Percentiles rank a stretch among this genome's conserved stretches.
These are phyloP conservation scores for Eilema caniola DNA, from an alignment of 2,888 invertebrate species.

Conservation along the genomic window DNA sequence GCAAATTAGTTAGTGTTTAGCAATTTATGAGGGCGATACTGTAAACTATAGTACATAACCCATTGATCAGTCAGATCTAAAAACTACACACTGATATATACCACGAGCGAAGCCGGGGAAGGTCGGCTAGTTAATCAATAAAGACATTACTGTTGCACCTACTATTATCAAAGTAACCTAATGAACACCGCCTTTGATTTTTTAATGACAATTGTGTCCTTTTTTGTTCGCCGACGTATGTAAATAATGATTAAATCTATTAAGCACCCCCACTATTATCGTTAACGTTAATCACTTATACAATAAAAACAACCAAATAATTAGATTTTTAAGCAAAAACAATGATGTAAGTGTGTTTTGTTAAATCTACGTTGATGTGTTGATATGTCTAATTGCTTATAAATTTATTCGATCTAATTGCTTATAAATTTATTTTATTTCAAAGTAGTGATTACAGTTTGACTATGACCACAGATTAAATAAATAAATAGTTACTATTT, in stretches of 20 bases:
- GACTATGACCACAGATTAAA: background rate
- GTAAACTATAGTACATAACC: no score
- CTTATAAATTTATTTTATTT: no score
- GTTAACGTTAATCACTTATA: constrained; percentile 34
- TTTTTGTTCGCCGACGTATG: constrained; percentile 36
- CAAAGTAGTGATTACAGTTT: no score
- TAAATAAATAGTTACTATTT: no score
- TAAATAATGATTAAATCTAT: constrained; percentile 33
- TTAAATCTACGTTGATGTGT: background rate
- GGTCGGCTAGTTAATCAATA: background rate
- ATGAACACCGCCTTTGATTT: constrained; percentile 33
- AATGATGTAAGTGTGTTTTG: background rate
- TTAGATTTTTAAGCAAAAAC: constrained; percentile 26
- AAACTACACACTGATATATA: no score
- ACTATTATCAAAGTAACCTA: constrained; percentile 23
- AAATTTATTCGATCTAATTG: no score
- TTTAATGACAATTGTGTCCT: constrained; percentile 36
- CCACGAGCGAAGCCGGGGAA: no score
- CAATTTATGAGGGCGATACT: background rate
- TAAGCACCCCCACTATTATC: constrained; percentile 36
- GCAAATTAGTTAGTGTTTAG: background rate
- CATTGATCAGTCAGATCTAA: no score
- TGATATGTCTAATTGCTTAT: background rate
- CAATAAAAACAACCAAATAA: constrained; percentile 31
- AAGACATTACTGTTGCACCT: background rate